Percentiles rank a stretch among this genome's conserved stretches.
Conservation (phyloP, 2,113 vertebrate genomes). For the Strix uralensis region DNA sequence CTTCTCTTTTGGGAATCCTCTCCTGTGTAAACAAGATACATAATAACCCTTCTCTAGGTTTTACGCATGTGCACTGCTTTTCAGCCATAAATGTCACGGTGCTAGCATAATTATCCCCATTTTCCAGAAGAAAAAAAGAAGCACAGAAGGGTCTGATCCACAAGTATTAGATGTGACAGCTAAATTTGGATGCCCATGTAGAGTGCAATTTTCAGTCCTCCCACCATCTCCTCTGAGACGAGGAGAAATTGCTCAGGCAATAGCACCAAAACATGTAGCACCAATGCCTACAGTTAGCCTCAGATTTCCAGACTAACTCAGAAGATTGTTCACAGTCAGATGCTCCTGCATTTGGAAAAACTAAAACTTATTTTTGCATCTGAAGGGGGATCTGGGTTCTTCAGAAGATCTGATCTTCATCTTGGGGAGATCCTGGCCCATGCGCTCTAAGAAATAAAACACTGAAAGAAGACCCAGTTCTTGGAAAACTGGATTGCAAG, state of each 20-base stretch:
- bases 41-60: slow-evolving; percentile 41
- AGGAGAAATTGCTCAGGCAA: neutral
- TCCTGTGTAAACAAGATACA: slow-evolving; percentile 46
- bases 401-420: neutral
- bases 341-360: neutral
- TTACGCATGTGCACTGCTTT: slow-evolving; percentile 4
- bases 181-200: neutral
- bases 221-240: neutral
- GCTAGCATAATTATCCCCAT: slow-evolving; percentile 36
- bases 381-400: neutral
- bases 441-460: neutral
- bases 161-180: neutral
- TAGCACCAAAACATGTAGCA: neutral
- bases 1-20: slow-evolving; percentile 52
- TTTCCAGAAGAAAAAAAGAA: neutral
- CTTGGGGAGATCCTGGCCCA: neutral
- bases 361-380: neutral
- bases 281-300: neutral
- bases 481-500: neutral
- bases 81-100: slow-evolving; percentile 19
- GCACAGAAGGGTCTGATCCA: neutral
- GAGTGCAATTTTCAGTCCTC: neutral
- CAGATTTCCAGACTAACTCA: neutral
- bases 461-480: neutral
- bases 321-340: neutral